Conservation (phyloP, 2,113 vertebrate species). For the Taurulus bubalis region DNA sequence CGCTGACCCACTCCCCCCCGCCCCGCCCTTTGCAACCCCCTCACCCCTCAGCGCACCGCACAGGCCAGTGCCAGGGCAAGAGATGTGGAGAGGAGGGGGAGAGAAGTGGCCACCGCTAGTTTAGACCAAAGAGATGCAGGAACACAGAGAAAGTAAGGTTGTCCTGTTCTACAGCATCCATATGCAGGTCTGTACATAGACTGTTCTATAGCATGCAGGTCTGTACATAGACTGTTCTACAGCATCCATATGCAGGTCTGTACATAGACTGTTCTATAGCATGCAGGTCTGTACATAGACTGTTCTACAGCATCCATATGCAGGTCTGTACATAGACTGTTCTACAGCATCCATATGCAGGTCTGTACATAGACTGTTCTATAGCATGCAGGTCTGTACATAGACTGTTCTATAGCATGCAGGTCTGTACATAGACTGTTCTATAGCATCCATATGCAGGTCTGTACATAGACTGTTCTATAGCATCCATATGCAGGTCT, state of each 20-base stretch:
- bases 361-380: no score
- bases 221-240: not conserved
- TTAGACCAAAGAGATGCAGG: slow-evolving; percentile 2
- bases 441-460: no score
- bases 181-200: not conserved
- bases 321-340: no score
- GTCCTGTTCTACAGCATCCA: not conserved
- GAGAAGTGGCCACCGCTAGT: not conserved
- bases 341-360: no score
- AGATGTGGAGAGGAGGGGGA: not conserved
- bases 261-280: no score
- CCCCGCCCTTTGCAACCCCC: slow-evolving; percentile 24
- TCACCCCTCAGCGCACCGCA: slow-evolving; percentile 50
- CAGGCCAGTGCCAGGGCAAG: slow-evolving; percentile 53
- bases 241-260: not conserved
- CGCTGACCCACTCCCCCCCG: not conserved
- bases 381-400: no score
- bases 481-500: no score
- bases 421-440: no score
- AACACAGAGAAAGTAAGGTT: not conserved
- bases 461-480: no score
- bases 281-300: no score
- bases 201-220: not conserved
- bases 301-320: no score
- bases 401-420: no score